Evolutionary conservation across 2,888 invertebrate species (phyloP), one percentile per base, ranked within the genome.

Genomic region (Zygothrica quintamaculata): DNA sequence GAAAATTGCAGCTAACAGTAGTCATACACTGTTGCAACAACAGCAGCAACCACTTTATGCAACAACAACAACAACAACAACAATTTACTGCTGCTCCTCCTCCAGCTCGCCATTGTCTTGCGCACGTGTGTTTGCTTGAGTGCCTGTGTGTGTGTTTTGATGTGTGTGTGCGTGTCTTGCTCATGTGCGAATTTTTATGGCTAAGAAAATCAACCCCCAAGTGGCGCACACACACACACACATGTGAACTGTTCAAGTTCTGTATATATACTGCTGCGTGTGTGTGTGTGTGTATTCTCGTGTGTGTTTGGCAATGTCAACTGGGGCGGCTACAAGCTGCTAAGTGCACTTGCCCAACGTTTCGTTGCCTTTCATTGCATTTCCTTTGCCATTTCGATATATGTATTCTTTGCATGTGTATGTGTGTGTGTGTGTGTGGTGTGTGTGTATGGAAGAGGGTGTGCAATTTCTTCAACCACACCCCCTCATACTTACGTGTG

Each of bases 311-410:
- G 85, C 85, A 85, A 80, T 85, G 80, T 80, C 80, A 80, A 80
- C 84, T 82, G 76, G 76, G 80, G 85, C 76, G 85, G 76, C 76
- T 78, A 70, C 79, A 71, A 73, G 79, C 85, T 70, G 85, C 85
- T 80, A 85, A 82, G 85, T 85, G 80, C 80, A 85, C 80, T 80
- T 80, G 85, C 80, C 80, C 80, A 82, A 73, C 70, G 64, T 82
- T 82, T 80, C 85, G 66, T 74, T 76, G 56, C 62, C 43, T 71
- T 70, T 69, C 70, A 69, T 69, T 71, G 55, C 51, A 51, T 62
- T 61, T 69, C 57, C 64, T 72, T 72, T 59, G 60, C 37, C 56
- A 65, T 66, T 73, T 67, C 53, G 43, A 50, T 40, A 12, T 18
- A 18, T 1, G 18, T 16, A 9, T 31, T 67, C 53, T 47, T 50